Conservation (phyloP, 2,113 vertebrate species). For the Chaetodon auriga region DNA sequence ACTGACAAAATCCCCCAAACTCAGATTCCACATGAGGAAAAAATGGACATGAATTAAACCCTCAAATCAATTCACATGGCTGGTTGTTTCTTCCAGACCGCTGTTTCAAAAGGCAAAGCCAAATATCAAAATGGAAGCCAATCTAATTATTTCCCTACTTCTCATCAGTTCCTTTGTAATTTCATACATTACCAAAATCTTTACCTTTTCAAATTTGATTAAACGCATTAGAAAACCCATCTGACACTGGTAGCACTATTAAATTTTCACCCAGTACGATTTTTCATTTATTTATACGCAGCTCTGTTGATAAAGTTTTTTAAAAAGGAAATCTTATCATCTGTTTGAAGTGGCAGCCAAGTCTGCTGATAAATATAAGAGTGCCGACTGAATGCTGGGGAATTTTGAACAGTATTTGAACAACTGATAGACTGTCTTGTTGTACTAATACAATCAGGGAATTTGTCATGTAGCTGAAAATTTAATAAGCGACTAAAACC, state of each 20-base stretch:
- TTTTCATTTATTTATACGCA: not conserved
- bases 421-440: constrained; percentile 26
- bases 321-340: not conserved
- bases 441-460: constrained; percentile 44
- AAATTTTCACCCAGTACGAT: not conserved
- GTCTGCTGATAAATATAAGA: not conserved
- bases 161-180: not conserved
- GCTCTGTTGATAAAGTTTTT: not conserved
- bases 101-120: not conserved
- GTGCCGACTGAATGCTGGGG: constrained; percentile 26
- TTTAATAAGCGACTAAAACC: constrained; percentile 64
- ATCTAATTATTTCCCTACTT: not conserved
- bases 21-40: not conserved
- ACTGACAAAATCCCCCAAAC: too few species aligned
- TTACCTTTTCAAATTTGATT: not conserved
- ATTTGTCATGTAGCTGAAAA: constrained; percentile 56
- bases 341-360: not conserved
- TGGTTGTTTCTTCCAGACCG: not conserved
- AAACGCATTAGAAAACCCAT: not conserved
- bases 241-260: not conserved
- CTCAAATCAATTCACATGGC: not conserved
- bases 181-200: not conserved
- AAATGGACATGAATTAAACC: not conserved
- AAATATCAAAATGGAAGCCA: not conserved
- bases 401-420: constrained; percentile 35